A percentile compares a stretch with the other conserved stretches of the same genome.
phyloP scores from a whole-genome alignment of 2,888 invertebrate species.

The Lasioglossum marginatum region DNA sequence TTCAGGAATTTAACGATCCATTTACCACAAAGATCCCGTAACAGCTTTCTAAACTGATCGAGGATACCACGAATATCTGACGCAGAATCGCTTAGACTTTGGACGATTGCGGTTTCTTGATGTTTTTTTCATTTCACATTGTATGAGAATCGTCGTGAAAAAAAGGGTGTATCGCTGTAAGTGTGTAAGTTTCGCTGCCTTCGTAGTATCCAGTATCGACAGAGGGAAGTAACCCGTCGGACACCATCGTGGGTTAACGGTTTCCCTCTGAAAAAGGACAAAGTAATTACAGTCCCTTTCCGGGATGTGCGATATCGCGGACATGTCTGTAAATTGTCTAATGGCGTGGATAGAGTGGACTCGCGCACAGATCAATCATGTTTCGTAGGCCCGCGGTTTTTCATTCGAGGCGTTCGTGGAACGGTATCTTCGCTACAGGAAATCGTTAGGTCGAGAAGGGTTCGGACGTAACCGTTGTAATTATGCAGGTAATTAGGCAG shows the following conservation, averaged over 20 bases:
- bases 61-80: slow-evolving; percentile 2
- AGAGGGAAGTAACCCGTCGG: slow-evolving; percentile 9
- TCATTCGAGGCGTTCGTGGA: slow-evolving; percentile 8
- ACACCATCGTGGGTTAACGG: slow-evolving; percentile 41
- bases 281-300: slow-evolving; percentile 54
- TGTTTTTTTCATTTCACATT: no score
- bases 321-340: slow-evolving; percentile 50
- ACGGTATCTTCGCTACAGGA: slow-evolving; percentile 35
- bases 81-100: neutral
- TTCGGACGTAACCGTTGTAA: slow-evolving; percentile 31
- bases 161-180: no score
- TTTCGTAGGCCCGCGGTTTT: neutral
- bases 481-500: slow-evolving; percentile 29
- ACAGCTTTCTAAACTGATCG: slow-evolving; percentile 33
- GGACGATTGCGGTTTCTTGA: neutral
- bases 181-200: no score
- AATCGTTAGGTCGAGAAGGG: slow-evolving; percentile 29
- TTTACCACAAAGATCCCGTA: neutral
- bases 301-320: slow-evolving; percentile 34
- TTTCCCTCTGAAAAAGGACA: slow-evolving; percentile 17
- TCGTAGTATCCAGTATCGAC: slow-evolving; percentile 11
- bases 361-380: slow-evolving; percentile 56
- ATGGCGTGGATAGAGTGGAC: slow-evolving; percentile 47
- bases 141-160: no score
- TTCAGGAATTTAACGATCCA: slow-evolving; percentile 8